phyloP scores from a whole-genome alignment of 2,888 invertebrate species.

The Melanophora roralis region DNA sequence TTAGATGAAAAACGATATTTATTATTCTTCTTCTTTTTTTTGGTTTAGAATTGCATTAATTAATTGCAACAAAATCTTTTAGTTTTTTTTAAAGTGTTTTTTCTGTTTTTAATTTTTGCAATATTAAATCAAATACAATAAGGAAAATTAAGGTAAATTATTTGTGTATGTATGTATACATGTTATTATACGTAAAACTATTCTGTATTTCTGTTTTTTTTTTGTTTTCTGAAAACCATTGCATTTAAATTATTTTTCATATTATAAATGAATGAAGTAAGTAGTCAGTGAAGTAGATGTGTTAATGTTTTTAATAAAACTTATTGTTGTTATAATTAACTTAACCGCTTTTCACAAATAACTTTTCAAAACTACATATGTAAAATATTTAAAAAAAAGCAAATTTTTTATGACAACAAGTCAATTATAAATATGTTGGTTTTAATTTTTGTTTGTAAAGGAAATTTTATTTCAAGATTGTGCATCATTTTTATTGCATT shows the following conservation, averaged over 20 bases:
- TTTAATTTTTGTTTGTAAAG: not conserved
- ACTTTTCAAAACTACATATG: too few relatives aligned
- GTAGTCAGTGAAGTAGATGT: not conserved
- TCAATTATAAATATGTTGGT: too few relatives aligned
- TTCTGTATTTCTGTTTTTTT: too few relatives aligned
- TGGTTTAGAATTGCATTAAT: not conserved
- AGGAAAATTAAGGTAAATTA: constrained; percentile 3
- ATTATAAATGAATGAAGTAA: constrained; percentile 15
- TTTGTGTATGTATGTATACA: not conserved
- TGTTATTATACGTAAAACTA: constrained; percentile 6
- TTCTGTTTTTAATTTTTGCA: not conserved
- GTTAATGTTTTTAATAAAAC: not conserved
- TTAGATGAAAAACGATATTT: constrained; percentile 21
- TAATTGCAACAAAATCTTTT: not conserved
- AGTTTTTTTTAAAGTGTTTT: not conserved
- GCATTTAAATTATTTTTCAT: too few relatives aligned
- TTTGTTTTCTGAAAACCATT: too few relatives aligned
- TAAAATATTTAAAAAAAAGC: too few relatives aligned
- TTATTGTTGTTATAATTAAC: not conserved
- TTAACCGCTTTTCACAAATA: too few relatives aligned
- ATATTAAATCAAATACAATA: not conserved
- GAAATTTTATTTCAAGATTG: constrained; percentile 2
- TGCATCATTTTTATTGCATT: constrained; percentile 37
- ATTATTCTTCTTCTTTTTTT: not conserved
- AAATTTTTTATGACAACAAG: too few relatives aligned